A percentile compares a stretch with the other conserved stretches of the same genome.
Conservation (phyloP, 2,797 vertebrate genomes). For the Fistularia tabacaria region DNA sequence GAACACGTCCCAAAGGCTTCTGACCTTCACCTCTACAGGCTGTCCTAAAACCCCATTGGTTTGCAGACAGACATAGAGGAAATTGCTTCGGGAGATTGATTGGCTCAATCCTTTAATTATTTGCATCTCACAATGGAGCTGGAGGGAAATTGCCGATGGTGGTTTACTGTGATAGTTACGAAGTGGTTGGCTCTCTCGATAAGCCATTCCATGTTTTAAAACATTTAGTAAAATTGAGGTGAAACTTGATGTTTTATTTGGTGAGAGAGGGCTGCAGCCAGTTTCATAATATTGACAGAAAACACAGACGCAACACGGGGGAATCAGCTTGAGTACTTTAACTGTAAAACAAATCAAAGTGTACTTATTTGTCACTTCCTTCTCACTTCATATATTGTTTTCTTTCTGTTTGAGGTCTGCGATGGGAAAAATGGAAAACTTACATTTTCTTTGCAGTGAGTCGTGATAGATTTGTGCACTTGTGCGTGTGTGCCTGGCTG, state of each 20-base stretch:
- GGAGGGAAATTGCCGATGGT: constrained; percentile 25
- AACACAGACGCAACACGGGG: constrained; percentile 26
- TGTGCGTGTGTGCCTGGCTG: constrained; percentile 5
- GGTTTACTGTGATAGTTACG: constrained; percentile 37
- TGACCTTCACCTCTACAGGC: constrained; percentile 74
- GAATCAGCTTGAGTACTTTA: constrained; percentile 37
- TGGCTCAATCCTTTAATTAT: constrained; percentile 73
- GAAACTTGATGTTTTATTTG: constrained; percentile 51
- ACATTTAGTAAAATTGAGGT: constrained; percentile 27
- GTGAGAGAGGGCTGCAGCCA: constrained; percentile 28
- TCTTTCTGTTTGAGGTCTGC: constrained; percentile 32
- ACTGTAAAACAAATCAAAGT: constrained; percentile 55
- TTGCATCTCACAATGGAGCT: constrained; percentile 58
- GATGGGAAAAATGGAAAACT: constrained; percentile 27
- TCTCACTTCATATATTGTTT: constrained; percentile 30
- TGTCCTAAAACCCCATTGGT: constrained; percentile 65
- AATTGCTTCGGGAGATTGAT: constrained; percentile 72
- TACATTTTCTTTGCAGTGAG: constrained; percentile 26
- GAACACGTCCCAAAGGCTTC: constrained; percentile 70
- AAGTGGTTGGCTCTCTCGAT: constrained; percentile 33
- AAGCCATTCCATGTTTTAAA: constrained; percentile 14
- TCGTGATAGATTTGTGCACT: constrained; percentile 29
- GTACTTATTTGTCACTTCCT: constrained; percentile 59
- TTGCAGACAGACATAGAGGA: constrained; percentile 64
- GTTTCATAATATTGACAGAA: constrained; percentile 60